phyloP scores from a whole-genome alignment of 1,140 invertebrate species.

The Xylocopa sonorina region DNA sequence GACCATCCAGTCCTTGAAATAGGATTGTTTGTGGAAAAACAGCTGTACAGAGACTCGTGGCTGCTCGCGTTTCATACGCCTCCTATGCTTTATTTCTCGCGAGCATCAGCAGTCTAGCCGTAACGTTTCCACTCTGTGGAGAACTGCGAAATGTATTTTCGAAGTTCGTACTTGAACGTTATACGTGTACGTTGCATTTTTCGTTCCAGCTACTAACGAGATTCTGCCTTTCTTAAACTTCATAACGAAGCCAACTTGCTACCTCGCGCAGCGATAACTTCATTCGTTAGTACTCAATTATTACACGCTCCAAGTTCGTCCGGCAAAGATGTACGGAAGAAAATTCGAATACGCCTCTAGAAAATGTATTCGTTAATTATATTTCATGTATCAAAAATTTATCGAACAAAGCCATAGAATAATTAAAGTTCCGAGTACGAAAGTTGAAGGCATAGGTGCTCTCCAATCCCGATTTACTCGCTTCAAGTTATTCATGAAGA shows the following conservation, averaged over 20 bases:
- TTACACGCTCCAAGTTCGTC: not conserved
- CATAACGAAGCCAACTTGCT: not conserved
- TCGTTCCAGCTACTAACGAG: not conserved
- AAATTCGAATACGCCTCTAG: not conserved
- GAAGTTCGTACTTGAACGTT: not conserved
- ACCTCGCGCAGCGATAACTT: not conserved
- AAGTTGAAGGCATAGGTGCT: not conserved
- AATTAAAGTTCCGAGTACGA: too few species aligned
- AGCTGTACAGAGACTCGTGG: too few species aligned
- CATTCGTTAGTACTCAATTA: constrained; percentile 15
- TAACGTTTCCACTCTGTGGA: not conserved
- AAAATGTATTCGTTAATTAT: too few species aligned
- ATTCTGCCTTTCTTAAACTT: constrained; percentile 1
- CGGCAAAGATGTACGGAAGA: not conserved
- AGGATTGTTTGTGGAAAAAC: not conserved
- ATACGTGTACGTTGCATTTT: not conserved
- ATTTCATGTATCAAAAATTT: too few species aligned
- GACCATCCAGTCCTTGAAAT: not conserved
- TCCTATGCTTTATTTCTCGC: too few species aligned
- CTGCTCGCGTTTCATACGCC: too few species aligned
- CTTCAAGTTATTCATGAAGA: too few species aligned
- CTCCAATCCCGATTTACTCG: not conserved
- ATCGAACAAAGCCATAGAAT: too few species aligned
- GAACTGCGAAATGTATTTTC: not conserved
- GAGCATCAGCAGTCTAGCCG: not conserved